Evolutionary conservation across 2,113 vertebrate genomes (phyloP), one percentile per base, ranked within the genome.

Genomic region (Raja brachyura): DNA sequence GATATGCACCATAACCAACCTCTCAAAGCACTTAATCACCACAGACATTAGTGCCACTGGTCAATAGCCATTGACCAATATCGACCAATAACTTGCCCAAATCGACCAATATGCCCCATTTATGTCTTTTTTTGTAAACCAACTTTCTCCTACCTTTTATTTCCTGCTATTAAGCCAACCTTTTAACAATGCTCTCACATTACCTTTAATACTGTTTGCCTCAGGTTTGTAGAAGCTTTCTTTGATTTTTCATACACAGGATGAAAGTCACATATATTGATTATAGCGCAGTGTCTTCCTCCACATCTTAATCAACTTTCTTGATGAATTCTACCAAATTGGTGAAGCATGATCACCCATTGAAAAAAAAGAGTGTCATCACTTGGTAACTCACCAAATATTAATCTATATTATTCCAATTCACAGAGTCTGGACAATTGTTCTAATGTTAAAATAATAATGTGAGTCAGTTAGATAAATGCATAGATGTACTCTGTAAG

Each of bases 361-460:
- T 86, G 13, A n/a, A 61, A 81, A 86, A 86, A 56, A 56, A 22
- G 16, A n/a, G 28, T 61, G 22, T 22, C 25, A 20, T 48, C 14
- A 25, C 0, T 63, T n/a, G 4, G 39, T 88, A 31, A 77, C 10
- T 33, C 59, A 63, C 11, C 5, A 33, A 31, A n/a, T 63, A 16
- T 31, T 88, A 28, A 63, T 61, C 59, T 3, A 83, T 83, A 11
- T 86, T 61, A 61, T 61, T 25, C 25, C 54, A n/a, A 16, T 86
- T 86, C 10, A 86, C 28, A 59, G 25, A 28, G 22, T 18, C 5
- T 31, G 61, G 28, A 31, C 63, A 79, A 39, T 48, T 85, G 28
- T 63, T 61, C n/a, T 11, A 31, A 63, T 63, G 56, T 88, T 88
- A 63, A 88, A 88, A 88, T 88, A 85, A 63, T 88, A n/a, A 66